Evolutionary conservation across 2,888 invertebrate genomes (phyloP).

Genomic region (Temnothorax unifasciatus): DNA sequence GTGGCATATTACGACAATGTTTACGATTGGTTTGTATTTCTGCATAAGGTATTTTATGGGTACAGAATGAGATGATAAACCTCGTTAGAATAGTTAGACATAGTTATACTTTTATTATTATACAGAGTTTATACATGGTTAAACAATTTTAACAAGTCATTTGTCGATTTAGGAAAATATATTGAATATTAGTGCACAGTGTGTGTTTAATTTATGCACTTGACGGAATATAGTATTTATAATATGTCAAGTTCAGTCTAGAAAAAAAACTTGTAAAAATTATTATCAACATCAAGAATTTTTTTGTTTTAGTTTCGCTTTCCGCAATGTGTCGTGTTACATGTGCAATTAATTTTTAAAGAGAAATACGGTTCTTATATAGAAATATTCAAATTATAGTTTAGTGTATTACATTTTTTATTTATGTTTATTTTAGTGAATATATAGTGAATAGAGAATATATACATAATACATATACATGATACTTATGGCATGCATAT

Average conservation of each 20-base stretch:
- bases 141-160: neutral
- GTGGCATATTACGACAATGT: slow-evolving; percentile 99
- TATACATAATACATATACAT: slow-evolving; percentile 5
- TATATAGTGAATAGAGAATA: too few species aligned
- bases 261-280: slow-evolving; percentile 4
- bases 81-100: slow-evolving; percentile 34
- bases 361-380: neutral
- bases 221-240: slow-evolving; percentile 18
- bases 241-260: neutral
- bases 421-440: slow-evolving; percentile 41
- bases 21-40: slow-evolving; percentile 92
- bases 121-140: neutral
- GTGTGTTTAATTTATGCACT: slow-evolving; percentile 38
- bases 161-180: slow-evolving; percentile 22
- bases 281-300: slow-evolving; percentile 8
- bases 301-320: slow-evolving; percentile 22
- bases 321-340: slow-evolving; percentile 21
- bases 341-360: slow-evolving; percentile 19
- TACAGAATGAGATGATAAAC: slow-evolving; percentile 2
- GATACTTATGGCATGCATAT: slow-evolving; percentile 30
- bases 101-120: slow-evolving; percentile 1
- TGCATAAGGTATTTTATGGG: slow-evolving; percentile 56
- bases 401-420: slow-evolving; percentile 20
- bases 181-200: slow-evolving; percentile 30
- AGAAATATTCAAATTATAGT: neutral